phyloP scores from a whole-genome alignment of 1,140 invertebrate species.

The Mya arenaria region DNA sequence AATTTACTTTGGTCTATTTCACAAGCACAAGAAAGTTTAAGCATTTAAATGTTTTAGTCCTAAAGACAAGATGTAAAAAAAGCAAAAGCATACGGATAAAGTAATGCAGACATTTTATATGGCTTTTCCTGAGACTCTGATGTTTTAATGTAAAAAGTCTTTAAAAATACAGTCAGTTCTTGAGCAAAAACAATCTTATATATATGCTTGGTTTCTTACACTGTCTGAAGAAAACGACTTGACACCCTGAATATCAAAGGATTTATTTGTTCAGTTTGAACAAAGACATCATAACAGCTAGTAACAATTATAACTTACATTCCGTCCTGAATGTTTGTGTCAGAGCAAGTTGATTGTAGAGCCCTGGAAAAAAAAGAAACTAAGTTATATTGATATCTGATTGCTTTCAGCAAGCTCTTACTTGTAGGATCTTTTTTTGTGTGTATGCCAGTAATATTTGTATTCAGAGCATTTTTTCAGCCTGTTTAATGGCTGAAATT shows the following conservation, averaged over 20 bases:
- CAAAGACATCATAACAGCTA: background rate
- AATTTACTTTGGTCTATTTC: background rate
- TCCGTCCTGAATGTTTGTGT: conserved; percentile 51
- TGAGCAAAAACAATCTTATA: background rate
- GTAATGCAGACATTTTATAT: too few species aligned
- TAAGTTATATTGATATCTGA: background rate
- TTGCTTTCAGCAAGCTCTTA: background rate
- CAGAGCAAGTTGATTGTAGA: conserved; percentile 37
- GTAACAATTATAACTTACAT: conserved; percentile 62
- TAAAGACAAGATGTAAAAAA: too few species aligned
- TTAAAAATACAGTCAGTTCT: background rate
- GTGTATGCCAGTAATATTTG: background rate
- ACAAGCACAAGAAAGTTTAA: background rate
- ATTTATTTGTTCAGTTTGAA: background rate
- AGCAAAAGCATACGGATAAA: too few species aligned
- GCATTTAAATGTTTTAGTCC: background rate
- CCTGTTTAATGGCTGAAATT: background rate
- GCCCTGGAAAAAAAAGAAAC: conserved; percentile 49
- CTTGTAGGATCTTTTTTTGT: background rate
- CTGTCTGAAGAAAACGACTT: background rate
- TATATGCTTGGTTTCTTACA: background rate
- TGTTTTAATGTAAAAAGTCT: background rate
- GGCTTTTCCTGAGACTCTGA: background rate
- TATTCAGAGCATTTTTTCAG: background rate
- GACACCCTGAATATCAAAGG: background rate